Evolutionary conservation across 2,113 vertebrate species (phyloP), one percentile per base, ranked within the genome.

Genomic region (Edolisoma coerulescens): DNA sequence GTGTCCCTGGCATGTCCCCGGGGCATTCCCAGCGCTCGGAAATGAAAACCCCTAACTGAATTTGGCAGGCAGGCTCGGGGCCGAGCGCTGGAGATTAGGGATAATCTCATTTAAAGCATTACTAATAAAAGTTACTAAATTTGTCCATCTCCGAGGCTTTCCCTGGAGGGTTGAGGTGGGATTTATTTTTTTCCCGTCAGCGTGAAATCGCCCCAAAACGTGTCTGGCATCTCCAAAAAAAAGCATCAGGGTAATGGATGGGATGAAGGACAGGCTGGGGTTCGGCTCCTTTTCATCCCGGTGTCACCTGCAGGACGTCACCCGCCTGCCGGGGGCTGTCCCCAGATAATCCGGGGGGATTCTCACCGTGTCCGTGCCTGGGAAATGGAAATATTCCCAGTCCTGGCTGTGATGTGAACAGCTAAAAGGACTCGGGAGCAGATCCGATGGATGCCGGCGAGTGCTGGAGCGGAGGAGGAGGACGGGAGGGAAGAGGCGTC

Each of bases 321-420:
- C 75, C 56, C 1, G 20, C 69, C 18, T 23, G 71, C 20, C 4
- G 6, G 27, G 24, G 27, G 24, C 16, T 20, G n/a, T 30, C 69
- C 63, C 13, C 5, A 39, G 67, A 57, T 88, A 47, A 96, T 92
- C 91, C 33, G 8, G 78, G 87, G 80, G 10, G 39, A 70, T 57
- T 91, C 95, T 44, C 84, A 22, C 64, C 49, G 24, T 92, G 93
- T n/a, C 96, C 83, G n/a, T 86, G 96, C 96, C 95, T 84, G 97
- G 76, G 26, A 67, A 30, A 53, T 17, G 71, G 61, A 93, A 97
- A 91, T 47, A 33, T 96, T 93, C 64, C 94, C 65, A 54, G 82
- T 84, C 82, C 63, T 47, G 61, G 94, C 84, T 87, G 96, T 7
- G 95, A 87, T 82, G 93, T 84, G 78, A 95, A 52, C 91, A 75